phyloP scores from a whole-genome alignment of 2,113 vertebrate species.

The Chrysochloris asiatica region DNA sequence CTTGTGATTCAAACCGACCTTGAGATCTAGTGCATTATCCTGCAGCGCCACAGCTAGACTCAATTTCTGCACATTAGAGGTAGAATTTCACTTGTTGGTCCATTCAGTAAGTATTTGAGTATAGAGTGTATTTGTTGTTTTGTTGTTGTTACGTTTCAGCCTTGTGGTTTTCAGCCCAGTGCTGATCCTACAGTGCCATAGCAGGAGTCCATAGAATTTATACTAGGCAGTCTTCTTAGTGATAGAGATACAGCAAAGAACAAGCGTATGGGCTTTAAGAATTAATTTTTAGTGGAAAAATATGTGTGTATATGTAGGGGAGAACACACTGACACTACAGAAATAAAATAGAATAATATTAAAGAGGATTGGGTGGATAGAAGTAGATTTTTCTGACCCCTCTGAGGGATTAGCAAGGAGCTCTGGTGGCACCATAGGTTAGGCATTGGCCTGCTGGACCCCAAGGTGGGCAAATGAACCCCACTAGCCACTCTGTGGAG shows the following conservation, averaged over 20 bases:
- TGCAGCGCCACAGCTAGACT: too few species aligned
- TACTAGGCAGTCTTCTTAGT: not conserved
- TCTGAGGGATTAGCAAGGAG: not conserved
- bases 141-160: too few species aligned
- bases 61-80: not conserved
- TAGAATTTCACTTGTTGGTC: not conserved
- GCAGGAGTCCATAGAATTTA: too few species aligned
- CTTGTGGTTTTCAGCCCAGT: too few species aligned
- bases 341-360: not conserved
- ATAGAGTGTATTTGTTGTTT: not conserved
- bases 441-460: too few species aligned
- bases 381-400: not conserved
- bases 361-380: not conserved
- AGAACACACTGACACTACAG: not conserved
- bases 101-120: not conserved
- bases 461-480: too few species aligned
- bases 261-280: not conserved
- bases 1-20: too few species aligned
- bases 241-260: conserved; percentile 6
- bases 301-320: not conserved
- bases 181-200: too few species aligned
- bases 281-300: not conserved
- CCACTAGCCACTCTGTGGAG: too few species aligned
- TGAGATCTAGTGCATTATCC: too few species aligned
- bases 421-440: too few species aligned